A percentile compares a stretch with the other conserved stretches of the same genome.
phyloP scores from a whole-genome alignment of 2,797 vertebrate genomes.

The Hephaestus fuliginosus region DNA sequence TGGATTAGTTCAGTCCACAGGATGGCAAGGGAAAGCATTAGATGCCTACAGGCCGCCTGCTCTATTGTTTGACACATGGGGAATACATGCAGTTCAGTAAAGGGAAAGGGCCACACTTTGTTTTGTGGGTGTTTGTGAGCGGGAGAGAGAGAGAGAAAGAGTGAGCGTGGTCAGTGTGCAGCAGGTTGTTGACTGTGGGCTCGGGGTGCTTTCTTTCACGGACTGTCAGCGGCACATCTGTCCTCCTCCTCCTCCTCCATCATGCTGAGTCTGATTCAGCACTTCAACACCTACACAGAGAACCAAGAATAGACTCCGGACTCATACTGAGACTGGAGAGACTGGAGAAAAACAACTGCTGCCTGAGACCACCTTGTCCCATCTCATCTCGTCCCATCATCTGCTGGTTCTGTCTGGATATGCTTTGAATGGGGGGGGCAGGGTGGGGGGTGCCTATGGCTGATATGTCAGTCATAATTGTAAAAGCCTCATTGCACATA shows the following conservation, averaged over 20 bases:
- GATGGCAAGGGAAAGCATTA: slow-evolving; percentile 41
- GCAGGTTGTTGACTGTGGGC: slow-evolving; percentile 27
- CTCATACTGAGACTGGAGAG: slow-evolving; percentile 64
- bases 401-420: slow-evolving; percentile 11
- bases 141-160: background rate
- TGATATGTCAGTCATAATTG: slow-evolving; percentile 18
- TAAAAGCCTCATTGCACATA: slow-evolving; percentile 12
- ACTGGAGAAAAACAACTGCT: slow-evolving; percentile 56
- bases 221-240: slow-evolving; percentile 77
- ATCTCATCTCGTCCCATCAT: slow-evolving; percentile 48
- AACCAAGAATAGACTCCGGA: slow-evolving; percentile 78
- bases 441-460: background rate
- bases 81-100: background rate
- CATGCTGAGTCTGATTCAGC: slow-evolving; percentile 81
- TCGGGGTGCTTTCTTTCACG: slow-evolving; percentile 45
- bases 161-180: slow-evolving; percentile 18
- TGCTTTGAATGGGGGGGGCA: background rate
- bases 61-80: slow-evolving; percentile 16
- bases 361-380: slow-evolving; percentile 65
- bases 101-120: background rate
- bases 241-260: slow-evolving; percentile 73
- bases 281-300: slow-evolving; percentile 81
- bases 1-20: slow-evolving; percentile 58
- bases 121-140: background rate
- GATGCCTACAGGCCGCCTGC: slow-evolving; percentile 8